These are phyloP conservation scores for Byasa hedistus DNA, from an alignment of 2,888 invertebrate genomes.

Conservation along the genomic window DNA sequence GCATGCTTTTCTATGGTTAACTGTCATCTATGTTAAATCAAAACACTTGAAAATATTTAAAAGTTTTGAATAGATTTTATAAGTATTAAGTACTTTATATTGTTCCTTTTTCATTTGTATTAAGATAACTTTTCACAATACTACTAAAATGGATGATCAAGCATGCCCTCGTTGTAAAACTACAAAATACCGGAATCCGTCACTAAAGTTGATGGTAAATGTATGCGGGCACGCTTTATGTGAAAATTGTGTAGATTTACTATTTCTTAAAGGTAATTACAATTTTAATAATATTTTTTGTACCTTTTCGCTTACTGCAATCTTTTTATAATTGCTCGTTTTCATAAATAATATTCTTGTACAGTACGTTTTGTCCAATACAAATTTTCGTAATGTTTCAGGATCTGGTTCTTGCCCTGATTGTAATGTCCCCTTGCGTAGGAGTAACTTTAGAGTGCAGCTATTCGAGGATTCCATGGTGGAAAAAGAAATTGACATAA, in stretches of 20 bases:
- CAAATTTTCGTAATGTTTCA: conserved; percentile 50
- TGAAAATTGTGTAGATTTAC: conserved; percentile 97
- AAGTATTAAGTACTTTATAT: not conserved
- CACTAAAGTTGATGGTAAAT: conserved; percentile 97
- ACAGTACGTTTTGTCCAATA: not conserved
- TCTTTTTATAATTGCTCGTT: too few relatives aligned
- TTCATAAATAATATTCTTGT: too few relatives aligned
- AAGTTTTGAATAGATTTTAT: not conserved
- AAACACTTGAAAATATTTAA: not conserved
- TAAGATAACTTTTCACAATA: not conserved
- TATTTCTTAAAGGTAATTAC: conserved; percentile 92
- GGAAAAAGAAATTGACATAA: conserved; percentile 98
- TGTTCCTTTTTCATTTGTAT: not conserved
- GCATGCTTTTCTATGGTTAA: not conserved
- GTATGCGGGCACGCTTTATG: conserved; percentile 98
- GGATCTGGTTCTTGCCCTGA: conserved; percentile 97
- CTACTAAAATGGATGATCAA: conserved; percentile 85
- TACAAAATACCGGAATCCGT: conserved; percentile 97
- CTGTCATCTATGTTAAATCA: not conserved
- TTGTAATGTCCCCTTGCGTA: conserved; percentile 87
- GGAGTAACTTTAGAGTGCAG: conserved; percentile 95
- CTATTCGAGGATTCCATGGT: conserved; percentile 97
- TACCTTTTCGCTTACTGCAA: too few relatives aligned
- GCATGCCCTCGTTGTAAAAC: conserved; percentile 98
- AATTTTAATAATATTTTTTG: not conserved